Percentiles rank a stretch among this genome's conserved stretches.
Evolutionary conservation across 1,140 invertebrate genomes (phyloP).

Genomic region (Schlechtendalia chinensis): DNA sequence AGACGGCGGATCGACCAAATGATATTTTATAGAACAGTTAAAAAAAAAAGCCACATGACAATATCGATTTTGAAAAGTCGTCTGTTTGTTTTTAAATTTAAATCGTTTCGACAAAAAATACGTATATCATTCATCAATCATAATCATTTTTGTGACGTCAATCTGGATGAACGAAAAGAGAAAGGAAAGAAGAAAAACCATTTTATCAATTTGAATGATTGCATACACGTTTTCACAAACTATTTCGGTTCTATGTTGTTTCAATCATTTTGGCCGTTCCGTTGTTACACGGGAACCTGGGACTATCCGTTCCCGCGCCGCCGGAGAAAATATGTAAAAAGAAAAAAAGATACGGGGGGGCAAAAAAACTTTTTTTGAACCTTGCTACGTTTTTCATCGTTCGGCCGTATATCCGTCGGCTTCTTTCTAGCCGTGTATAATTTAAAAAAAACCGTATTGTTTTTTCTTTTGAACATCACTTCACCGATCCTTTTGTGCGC

Average conservation of each 20-base stretch:
- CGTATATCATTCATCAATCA: neutral
- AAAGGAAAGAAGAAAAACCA: too few species aligned
- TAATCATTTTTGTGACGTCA: neutral
- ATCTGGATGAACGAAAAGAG: neutral
- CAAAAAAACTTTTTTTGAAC: too few species aligned
- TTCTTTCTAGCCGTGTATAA: neutral
- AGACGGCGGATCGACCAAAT: too few species aligned
- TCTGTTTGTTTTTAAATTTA: too few species aligned
- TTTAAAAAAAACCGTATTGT: conserved; percentile 43
- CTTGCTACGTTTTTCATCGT: too few species aligned
- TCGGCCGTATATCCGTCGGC: too few species aligned
- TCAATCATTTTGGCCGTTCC: neutral
- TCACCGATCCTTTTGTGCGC: conserved; percentile 13
- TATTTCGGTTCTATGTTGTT: neutral
- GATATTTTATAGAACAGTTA: too few species aligned
- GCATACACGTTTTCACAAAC: neutral
- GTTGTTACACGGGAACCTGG: too few species aligned
- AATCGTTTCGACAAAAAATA: neutral
- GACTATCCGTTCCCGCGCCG: neutral
- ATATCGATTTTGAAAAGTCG: too few species aligned
- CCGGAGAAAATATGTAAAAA: neutral
- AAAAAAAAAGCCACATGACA: too few species aligned
- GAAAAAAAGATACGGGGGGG: too few species aligned
- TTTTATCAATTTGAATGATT: neutral
- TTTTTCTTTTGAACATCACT: conserved; percentile 46